Conservation (phyloP, 2,113 vertebrate species). For the Dromas ardeola region DNA sequence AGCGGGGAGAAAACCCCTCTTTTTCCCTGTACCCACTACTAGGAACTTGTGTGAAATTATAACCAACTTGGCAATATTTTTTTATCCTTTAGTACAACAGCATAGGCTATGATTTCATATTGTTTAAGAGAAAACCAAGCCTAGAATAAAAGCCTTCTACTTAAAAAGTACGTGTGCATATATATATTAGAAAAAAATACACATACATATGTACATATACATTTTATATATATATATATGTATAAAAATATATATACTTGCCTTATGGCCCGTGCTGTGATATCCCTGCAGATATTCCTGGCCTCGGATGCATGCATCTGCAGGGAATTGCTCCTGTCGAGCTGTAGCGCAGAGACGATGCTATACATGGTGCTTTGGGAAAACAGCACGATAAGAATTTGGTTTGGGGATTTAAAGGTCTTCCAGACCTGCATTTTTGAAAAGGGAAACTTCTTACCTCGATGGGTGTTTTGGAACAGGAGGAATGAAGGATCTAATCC, state of each 20-base stretch:
- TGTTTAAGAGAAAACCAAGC: not conserved
- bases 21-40: not conserved
- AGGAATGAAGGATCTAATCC: not conserved
- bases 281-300: not conserved
- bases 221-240: no score
- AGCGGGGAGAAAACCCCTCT: not conserved
- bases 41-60: not conserved
- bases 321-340: not conserved
- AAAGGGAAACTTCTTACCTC: slow-evolving; percentile 2
- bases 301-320: not conserved
- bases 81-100: not conserved
- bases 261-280: not conserved
- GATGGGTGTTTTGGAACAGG: not conserved
- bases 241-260: not conserved
- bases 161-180: not conserved
- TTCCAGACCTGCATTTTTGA: not conserved
- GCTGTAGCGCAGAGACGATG: not conserved
- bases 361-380: not conserved
- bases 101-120: not conserved
- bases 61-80: not conserved
- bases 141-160: not conserved
- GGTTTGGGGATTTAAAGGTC: slow-evolving; percentile 10
- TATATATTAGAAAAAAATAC: not conserved
- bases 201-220: not conserved
- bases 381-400: not conserved